Base-by-base conservation (phyloP, 2,113 vertebrate genomes). In the Patagioenas fasciata region DNA sequence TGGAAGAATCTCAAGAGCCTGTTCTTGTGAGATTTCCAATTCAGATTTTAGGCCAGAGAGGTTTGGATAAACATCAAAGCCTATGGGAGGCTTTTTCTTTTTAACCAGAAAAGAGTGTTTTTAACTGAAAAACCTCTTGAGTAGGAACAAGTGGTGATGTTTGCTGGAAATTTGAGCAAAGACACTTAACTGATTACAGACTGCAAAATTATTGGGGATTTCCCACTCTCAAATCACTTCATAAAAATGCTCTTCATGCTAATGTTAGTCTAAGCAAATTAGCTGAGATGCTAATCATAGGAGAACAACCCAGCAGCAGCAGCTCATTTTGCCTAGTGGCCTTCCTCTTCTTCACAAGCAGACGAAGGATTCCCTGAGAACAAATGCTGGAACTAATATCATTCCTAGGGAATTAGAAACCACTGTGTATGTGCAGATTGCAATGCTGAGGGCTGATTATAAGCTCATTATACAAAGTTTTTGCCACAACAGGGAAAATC, bases 31-130 rank as follows among this genome's bases (percentile, higher is more conserved):
- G 91, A 96, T 94, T 96, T 96, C 91, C 95, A 96, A 44, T 84
- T 84, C 80, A 96, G 94, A 93, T 93, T 94, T 92, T 78, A 89
- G 75, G 61, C 94, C 79, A 95, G 88, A 85, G 75, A 84, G 79
- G 87, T 90, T 93, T 97, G 96, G 96, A 91, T 89, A 91, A 88
- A 78, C 93, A 94, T 97, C 89, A 96, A 96, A 97, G 95, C 69
- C 61, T 91, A 50, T 42, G 70, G 66, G 62, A 95, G 32, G 16
- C 40, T 77, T 77, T 92, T 89, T 88, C 72, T 89, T 92, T 90
- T 93, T 86, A 91, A 88, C 74, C 74, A 93, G 82, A 80, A 85
- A 85, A 67, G 56, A 82, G 69, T 71, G 69, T 67, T 95, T 92
- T 94, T 57, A 92, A 91, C 88, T 72, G 79, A 74, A 92, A 94